Conservation (phyloP, 1,140 invertebrate genomes). For the Heliconius himera region DNA sequence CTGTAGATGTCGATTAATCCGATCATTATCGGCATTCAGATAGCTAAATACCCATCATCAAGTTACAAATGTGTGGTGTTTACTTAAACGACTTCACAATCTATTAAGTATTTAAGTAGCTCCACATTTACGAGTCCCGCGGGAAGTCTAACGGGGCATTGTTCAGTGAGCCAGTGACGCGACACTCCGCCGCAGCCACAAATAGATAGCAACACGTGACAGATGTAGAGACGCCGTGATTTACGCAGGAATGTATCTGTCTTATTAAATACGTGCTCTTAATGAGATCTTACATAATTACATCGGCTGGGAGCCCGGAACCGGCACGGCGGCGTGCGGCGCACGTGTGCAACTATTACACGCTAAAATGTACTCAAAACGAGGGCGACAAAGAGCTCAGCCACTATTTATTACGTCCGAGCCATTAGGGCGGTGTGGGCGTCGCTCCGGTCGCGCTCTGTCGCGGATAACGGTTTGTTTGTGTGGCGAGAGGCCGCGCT, state of each 20-base stretch:
- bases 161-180: background rate
- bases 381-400: background rate
- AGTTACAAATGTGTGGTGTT: background rate
- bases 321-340: conserved; percentile 26
- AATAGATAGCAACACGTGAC: conserved; percentile 16
- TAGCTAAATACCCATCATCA: background rate
- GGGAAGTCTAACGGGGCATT: background rate
- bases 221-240: conserved; percentile 25
- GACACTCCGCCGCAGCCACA: background rate
- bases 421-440: background rate
- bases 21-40: too few relatives aligned
- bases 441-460: conserved; percentile 34
- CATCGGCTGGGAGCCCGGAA: conserved; percentile 38
- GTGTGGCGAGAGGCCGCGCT: conserved; percentile 16
- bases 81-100: background rate
- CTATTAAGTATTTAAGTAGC: background rate
- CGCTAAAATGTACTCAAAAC: background rate
- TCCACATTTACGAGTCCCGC: conserved; percentile 1
- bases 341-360: background rate
- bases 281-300: conserved; percentile 42
- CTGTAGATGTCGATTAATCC: too few relatives aligned
- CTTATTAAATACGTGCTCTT: conserved; percentile 39
- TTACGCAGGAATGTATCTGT: conserved; percentile 35
- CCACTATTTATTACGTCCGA: background rate
- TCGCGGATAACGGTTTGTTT: conserved; percentile 46